phyloP scores from a whole-genome alignment of 2,113 vertebrate species.

The Chunga burmeisteri region DNA sequence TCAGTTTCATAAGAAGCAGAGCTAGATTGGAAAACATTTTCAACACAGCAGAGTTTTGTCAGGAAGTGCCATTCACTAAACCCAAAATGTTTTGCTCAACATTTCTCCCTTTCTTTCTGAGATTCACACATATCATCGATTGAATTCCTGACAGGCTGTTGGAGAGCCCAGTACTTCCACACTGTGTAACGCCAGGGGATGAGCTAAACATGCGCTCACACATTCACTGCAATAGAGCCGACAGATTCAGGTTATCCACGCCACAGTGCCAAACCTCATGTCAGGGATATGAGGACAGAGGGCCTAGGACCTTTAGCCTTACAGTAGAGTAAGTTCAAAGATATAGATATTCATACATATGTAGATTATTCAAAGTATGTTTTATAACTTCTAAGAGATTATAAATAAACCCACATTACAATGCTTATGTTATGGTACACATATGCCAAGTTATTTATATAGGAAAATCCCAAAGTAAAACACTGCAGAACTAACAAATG shows the following conservation, averaged over 20 bases:
- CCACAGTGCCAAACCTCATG: not conserved
- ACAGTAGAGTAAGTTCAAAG: not conserved
- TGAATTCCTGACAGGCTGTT: slow-evolving; percentile 16
- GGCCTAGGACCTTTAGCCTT: not conserved
- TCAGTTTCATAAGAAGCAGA: not conserved
- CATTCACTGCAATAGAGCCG: not conserved
- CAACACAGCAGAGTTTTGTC: not conserved
- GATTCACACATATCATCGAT: not conserved
- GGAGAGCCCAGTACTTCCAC: not conserved
- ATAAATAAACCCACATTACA: not conserved
- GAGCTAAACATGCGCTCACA: not conserved
- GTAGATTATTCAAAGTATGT: not conserved
- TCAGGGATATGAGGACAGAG: not conserved
- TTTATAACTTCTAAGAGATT: not conserved
- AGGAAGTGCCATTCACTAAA: not conserved
- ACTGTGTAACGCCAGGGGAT: not conserved
- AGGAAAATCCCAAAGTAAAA: not conserved
- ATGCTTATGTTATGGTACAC: not conserved
- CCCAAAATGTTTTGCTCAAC: not conserved
- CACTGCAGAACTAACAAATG: not conserved
- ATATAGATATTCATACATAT: not conserved
- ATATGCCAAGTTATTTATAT: not conserved
- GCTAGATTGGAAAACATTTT: not conserved
- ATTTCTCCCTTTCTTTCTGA: not conserved
- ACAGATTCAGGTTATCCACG: not conserved